Conservation (phyloP, 2,888 invertebrate species). For the Caenorhabditis doughertyi region DNA sequence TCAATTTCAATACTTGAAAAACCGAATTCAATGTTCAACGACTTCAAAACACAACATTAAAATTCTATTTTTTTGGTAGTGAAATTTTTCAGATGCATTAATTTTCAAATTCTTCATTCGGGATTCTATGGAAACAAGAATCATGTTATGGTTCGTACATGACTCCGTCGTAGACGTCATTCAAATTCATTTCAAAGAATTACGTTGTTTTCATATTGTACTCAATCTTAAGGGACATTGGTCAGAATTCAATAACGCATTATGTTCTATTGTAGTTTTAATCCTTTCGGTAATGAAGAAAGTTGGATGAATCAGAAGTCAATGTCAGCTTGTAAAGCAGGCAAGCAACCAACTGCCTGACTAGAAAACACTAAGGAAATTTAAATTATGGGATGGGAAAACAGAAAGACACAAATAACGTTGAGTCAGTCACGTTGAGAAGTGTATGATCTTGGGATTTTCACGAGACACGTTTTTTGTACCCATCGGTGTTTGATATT, state of each 20-base stretch:
- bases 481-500: not conserved
- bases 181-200: not conserved
- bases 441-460: constrained; percentile 18
- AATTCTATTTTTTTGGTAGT: not conserved
- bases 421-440: constrained; percentile 20
- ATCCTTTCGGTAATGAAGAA: not conserved
- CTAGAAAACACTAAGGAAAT: constrained; percentile 14
- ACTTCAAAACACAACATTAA: constrained; percentile 11
- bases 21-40: not conserved
- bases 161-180: constrained; percentile 19
- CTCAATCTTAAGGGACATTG: constrained; percentile 8
- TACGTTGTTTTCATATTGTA: not conserved
- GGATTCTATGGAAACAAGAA: constrained; percentile 21
- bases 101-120: not conserved
- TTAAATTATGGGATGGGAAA: constrained; percentile 34
- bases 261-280: constrained; percentile 14
- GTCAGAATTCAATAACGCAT: constrained; percentile 3
- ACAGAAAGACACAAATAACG: constrained; percentile 13
- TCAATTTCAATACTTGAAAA: not conserved
- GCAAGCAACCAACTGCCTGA: not conserved
- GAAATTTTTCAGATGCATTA: not conserved
- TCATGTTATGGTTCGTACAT: not conserved
- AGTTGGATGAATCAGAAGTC: constrained; percentile 34
- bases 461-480: not conserved
- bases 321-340: not conserved